A percentile compares a stretch with the other conserved stretches of the same genome.
phyloP scores from a whole-genome alignment of 1,140 invertebrate genomes.

The Acromyrmex echinatior region DNA sequence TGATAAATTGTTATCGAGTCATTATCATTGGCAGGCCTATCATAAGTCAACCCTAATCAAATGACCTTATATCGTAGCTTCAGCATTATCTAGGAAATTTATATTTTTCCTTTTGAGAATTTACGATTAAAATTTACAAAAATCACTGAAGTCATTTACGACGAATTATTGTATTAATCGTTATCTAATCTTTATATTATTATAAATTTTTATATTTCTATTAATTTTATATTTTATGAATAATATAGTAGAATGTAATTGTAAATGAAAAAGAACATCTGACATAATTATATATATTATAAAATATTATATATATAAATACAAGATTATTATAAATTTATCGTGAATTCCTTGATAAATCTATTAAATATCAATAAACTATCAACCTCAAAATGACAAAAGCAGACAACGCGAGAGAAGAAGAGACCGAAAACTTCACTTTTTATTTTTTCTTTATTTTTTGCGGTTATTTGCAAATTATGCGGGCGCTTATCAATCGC shows the following conservation, averaged over 20 bases:
- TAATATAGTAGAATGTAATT: too few species aligned
- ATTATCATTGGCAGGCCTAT: constrained; percentile 13
- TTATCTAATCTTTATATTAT: neutral
- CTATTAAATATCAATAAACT: neutral
- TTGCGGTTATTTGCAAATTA: constrained; percentile 26
- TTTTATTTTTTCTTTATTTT: neutral
- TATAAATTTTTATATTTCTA: neutral
- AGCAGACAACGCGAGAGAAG: neutral
- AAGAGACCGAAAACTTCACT: neutral
- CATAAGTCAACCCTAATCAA: constrained; percentile 25
- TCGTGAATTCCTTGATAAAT: neutral
- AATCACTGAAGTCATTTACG: neutral
- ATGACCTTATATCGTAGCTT: neutral
- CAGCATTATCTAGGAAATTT: neutral
- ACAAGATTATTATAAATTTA: neutral
- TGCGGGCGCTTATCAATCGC: neutral
- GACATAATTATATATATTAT: neutral
- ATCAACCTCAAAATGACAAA: neutral
- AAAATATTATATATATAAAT: neutral
- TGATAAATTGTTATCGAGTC: constrained; percentile 35
- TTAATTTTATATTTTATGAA: neutral
- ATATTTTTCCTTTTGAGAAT: neutral
- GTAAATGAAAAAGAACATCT: too few species aligned
- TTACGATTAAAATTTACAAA: neutral
- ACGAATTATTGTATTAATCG: too few species aligned